These are phyloP conservation scores for Yponomeuta sedellus DNA, from an alignment of 2,888 invertebrate genomes.

Conservation along the genomic window DNA sequence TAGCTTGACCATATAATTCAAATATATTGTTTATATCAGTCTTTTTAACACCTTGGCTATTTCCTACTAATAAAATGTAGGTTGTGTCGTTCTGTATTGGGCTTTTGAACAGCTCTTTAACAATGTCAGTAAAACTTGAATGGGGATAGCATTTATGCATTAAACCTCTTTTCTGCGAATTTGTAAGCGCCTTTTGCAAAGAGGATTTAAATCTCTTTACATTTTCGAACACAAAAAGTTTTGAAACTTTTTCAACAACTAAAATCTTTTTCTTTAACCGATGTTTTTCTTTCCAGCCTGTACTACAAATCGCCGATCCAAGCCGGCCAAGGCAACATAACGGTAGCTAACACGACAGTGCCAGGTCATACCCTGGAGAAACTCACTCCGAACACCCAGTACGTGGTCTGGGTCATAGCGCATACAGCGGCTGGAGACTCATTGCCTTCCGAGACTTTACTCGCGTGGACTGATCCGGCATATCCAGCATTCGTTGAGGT, in stretches of 20 bases:
- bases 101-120: too few relatives aligned
- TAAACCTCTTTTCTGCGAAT: too few relatives aligned
- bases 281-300: slow-evolving; percentile 62
- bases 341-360: slow-evolving; percentile 79
- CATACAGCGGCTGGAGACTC: slow-evolving; percentile 82
- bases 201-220: background rate
- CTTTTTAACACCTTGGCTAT: too few relatives aligned
- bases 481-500: slow-evolving; percentile 92
- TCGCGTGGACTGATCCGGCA: slow-evolving; percentile 92
- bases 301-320: slow-evolving; percentile 79
- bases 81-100: too few relatives aligned
- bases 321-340: slow-evolving; percentile 76
- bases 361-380: slow-evolving; percentile 83
- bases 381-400: slow-evolving; percentile 87
- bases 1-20: too few relatives aligned
- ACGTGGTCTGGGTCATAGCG: slow-evolving; percentile 86
- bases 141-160: too few relatives aligned
- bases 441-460: slow-evolving; percentile 86
- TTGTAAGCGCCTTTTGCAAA: too few relatives aligned
- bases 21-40: too few relatives aligned
- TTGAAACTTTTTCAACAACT: background rate
- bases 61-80: too few relatives aligned
- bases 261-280: slow-evolving; percentile 15
- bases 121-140: too few relatives aligned
- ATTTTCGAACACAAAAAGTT: background rate